Percentiles rank a stretch among this genome's conserved stretches.
Evolutionary conservation across 2,888 invertebrate species (phyloP).

Genomic region (Agapetus fuscipes): DNA sequence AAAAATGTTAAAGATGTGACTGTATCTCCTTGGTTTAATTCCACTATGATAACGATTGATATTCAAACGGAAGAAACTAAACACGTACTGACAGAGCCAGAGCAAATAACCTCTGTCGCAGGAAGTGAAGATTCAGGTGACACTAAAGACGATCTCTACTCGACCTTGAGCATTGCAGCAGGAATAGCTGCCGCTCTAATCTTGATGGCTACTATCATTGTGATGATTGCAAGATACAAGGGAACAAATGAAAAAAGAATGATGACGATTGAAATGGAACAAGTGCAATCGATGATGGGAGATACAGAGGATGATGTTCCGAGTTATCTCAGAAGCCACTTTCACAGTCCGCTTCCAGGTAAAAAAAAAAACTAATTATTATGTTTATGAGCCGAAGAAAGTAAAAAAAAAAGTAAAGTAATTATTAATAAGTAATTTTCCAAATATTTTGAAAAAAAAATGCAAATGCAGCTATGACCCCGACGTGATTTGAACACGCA

Average conservation of each 20-base stretch:
- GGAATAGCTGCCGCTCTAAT: constrained; percentile 44
- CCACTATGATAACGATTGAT: constrained; percentile 13
- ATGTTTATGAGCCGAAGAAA: neutral
- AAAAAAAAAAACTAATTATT: constrained; percentile 16
- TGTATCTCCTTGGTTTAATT: too few species aligned
- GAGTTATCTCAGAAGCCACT: constrained; percentile 47
- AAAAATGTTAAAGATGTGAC: too few species aligned
- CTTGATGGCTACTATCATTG: constrained; percentile 40
- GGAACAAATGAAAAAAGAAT: constrained; percentile 17
- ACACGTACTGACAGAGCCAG: constrained; percentile 48
- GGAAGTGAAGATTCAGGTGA: constrained; percentile 36
- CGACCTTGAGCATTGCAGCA: constrained; percentile 43
- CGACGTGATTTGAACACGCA: constrained; percentile 97
- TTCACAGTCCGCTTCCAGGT: constrained; percentile 49
- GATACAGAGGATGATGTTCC: constrained; percentile 39
- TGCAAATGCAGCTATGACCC: constrained; percentile 51
- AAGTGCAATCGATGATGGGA: constrained; percentile 33
- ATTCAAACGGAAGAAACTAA: constrained; percentile 35
- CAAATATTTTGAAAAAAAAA: constrained; percentile 3
- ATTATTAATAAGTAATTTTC: neutral
- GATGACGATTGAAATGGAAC: constrained; percentile 30
- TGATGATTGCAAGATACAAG: constrained; percentile 40
- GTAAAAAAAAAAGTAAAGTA: neutral
- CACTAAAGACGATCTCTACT: constrained; percentile 34
- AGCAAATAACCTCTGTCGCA: constrained; percentile 45